These are phyloP conservation scores for Drosophila percnosoma DNA, from an alignment of 2,888 invertebrate species.

Conservation along the genomic window DNA sequence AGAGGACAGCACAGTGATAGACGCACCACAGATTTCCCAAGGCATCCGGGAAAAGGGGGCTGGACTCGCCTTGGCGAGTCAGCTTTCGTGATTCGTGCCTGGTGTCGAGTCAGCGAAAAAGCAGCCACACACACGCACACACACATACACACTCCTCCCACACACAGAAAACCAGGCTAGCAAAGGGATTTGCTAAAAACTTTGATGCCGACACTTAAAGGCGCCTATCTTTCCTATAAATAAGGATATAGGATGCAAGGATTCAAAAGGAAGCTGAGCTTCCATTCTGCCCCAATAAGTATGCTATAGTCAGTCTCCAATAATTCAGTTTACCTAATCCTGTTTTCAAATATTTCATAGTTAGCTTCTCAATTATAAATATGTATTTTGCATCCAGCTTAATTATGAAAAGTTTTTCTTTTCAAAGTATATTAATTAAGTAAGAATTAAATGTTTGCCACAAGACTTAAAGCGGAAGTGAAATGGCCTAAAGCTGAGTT, in stretches of 20 bases:
- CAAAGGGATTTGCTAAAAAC: conserved; percentile 7
- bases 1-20: conserved; percentile 8
- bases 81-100: conserved; percentile 30
- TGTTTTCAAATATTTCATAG: neutral
- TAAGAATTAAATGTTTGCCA: neutral
- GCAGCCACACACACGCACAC: conserved; percentile 13
- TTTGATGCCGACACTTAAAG: conserved; percentile 12
- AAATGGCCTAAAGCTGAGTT: neutral
- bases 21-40: conserved; percentile 33
- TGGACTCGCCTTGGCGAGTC: conserved; percentile 9
- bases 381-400: neutral
- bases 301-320: neutral
- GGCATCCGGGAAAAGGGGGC: neutral
- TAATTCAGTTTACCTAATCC: neutral
- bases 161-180: neutral
- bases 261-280: neutral
- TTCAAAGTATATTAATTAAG: neutral
- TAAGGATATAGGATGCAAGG: too few relatives aligned
- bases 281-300: neutral
- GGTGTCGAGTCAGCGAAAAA: conserved; percentile 49
- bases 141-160: neutral
- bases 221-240: neutral
- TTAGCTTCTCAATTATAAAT: neutral
- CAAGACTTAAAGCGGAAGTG: neutral
- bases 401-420: neutral